A percentile compares a stretch with the other conserved stretches of the same genome.
These are phyloP conservation scores for Metellina segmentata DNA, from an alignment of 2,888 invertebrate genomes.

Conservation along the genomic window DNA sequence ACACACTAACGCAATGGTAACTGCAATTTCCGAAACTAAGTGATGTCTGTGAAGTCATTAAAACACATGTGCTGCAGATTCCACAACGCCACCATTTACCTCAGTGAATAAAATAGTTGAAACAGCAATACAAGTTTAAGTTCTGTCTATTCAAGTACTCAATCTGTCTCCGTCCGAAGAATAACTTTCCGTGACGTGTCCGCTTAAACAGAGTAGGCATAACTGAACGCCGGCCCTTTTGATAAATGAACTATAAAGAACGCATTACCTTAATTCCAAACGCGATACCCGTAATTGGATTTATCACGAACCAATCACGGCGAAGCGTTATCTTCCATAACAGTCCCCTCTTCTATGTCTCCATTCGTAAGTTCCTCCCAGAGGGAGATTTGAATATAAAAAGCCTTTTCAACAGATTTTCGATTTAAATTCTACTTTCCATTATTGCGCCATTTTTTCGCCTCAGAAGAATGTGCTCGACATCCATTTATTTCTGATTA, in stretches of 20 bases:
- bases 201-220: background rate
- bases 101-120: background rate
- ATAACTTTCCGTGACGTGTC: background rate
- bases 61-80: background rate
- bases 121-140: background rate
- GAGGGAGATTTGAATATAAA: background rate
- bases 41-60: no score
- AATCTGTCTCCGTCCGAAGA: background rate
- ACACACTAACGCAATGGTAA: no score
- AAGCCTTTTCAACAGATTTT: background rate
- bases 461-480: background rate
- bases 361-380: background rate
- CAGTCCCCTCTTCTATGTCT: background rate
- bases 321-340: background rate
- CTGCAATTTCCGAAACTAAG: no score
- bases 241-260: background rate
- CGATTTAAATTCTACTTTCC: background rate
- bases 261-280: background rate
- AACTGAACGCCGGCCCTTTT: background rate
- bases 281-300: background rate
- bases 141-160: background rate
- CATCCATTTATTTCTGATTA: background rate
- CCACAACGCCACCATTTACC: background rate
- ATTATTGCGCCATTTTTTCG: background rate
- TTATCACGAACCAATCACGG: background rate